Evolutionary conservation across 2,888 invertebrate genomes (phyloP), one percentile per base, ranked within the genome.

Genomic region (Drosophila phalerata): DNA sequence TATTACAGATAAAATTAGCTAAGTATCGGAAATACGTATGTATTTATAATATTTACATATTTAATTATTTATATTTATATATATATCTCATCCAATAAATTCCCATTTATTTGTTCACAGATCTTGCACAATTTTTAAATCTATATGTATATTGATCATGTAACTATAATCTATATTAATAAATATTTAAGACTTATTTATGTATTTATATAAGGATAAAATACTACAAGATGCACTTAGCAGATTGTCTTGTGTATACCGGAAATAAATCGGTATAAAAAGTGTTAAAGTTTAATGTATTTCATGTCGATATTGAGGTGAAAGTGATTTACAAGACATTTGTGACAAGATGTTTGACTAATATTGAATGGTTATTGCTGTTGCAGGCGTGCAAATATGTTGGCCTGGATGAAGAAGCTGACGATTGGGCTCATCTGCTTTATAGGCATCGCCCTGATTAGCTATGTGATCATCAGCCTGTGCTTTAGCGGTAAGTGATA

Each of bases 321-420:
- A 53, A 45, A 37, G 61, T 53, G 45, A 43, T 57, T 37, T 11
- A 2, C 3, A 10, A 40, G 11, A 30, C 5, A 19, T 17, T 32
- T 22, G 2, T 11, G 25, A 1, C 11, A 28, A 32, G 3, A 34
- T 19, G 2, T 32, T 22, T 9, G 9, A 3, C n/a, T 43, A 32
- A 32, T 34, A 34, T 25, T 17, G 5, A 34, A 17, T 45, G 13
- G 13, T 10, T 61, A 49, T 55, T 37, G 28, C 15, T 66, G n/a
- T 69, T 65, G 22, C 66, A 92, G 92, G 88, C 90, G 92, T 63
- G 92, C 88, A 43, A 91, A 88, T 60, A 61, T 92, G 17, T 75
- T 92, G 70, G 91, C 90, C 82, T 91, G 92, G 91, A 91, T 92
- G 91, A 92, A 92, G 69, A 91, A 91, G 66, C 77, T 92, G 65